Percentiles rank a stretch among this genome's conserved stretches.
Conservation (phyloP, 2,888 invertebrate genomes). For the Eristalis pertinax region DNA sequence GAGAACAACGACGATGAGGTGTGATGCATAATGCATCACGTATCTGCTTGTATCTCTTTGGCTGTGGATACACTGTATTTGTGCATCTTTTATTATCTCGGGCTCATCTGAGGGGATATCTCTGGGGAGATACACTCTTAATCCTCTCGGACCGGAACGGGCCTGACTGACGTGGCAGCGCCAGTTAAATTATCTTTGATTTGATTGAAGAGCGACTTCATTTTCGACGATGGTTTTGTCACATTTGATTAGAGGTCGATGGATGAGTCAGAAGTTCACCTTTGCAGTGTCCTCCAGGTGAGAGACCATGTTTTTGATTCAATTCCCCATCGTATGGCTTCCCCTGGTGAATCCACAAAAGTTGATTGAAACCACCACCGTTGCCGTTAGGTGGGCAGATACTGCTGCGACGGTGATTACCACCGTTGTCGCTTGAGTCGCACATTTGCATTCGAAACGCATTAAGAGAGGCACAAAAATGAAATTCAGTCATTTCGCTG, state of each 20-base stretch:
- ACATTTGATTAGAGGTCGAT: no score
- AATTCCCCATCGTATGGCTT: background rate
- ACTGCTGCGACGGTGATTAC: background rate
- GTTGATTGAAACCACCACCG: background rate
- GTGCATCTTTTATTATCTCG: background rate
- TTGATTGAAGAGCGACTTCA: background rate
- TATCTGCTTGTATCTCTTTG: background rate
- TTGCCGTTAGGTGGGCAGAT: background rate
- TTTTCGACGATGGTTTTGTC: no score
- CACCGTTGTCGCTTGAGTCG: background rate
- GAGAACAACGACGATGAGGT: background rate
- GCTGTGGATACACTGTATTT: background rate
- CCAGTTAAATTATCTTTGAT: background rate
- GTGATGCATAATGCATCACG: conserved; percentile 16
- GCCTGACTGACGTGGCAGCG: background rate
- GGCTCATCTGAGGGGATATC: background rate
- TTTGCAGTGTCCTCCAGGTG: no score
- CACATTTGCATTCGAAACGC: conserved; percentile 27
- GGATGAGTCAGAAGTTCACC: no score
- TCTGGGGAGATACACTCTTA: background rate
- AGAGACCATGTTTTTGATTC: no score
- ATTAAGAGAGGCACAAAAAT: conserved; percentile 58
- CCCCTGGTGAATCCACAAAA: background rate
- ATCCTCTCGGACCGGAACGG: background rate
- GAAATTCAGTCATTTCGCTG: conserved; percentile 50